Percentiles rank a stretch among this genome's conserved stretches.
Conservation (phyloP, 1,140 invertebrate genomes). For the Temnothorax nylanderi region DNA sequence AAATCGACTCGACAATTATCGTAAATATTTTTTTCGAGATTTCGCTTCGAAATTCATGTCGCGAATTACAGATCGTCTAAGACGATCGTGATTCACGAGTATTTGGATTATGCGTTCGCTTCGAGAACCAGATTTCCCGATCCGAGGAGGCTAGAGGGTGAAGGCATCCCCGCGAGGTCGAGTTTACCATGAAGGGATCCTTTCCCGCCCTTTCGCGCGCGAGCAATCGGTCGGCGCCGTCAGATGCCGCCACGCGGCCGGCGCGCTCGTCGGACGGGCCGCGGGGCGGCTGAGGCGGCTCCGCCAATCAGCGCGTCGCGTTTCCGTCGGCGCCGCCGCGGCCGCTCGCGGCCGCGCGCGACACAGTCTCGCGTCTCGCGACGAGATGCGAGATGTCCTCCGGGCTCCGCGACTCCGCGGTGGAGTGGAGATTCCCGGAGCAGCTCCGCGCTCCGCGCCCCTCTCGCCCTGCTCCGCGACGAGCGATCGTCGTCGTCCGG, state of each 20-base stretch:
- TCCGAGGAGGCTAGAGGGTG: too few species aligned
- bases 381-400: too few species aligned
- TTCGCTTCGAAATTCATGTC: neutral
- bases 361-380: conserved; percentile 42
- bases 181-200: neutral
- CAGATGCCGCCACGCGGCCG: conserved; percentile 12
- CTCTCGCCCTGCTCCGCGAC: neutral
- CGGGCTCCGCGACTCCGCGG: too few species aligned
- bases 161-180: neutral
- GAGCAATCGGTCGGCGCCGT: neutral
- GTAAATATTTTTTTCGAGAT: neutral
- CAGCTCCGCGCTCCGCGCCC: neutral
- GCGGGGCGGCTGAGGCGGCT: neutral
- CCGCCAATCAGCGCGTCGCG: conserved; percentile 11
- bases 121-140: too few species aligned
- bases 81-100: neutral
- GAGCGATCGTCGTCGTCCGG: neutral
- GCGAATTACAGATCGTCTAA: neutral
- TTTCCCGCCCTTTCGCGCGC: neutral
- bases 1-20: neutral
- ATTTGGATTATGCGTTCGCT: neutral
- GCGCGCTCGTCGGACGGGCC: neutral
- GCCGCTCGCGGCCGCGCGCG: neutral
- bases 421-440: neutral
- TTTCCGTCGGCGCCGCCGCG: too few species aligned